Conservation (phyloP, 2,113 vertebrate species). For the Petaurus breviceps region DNA sequence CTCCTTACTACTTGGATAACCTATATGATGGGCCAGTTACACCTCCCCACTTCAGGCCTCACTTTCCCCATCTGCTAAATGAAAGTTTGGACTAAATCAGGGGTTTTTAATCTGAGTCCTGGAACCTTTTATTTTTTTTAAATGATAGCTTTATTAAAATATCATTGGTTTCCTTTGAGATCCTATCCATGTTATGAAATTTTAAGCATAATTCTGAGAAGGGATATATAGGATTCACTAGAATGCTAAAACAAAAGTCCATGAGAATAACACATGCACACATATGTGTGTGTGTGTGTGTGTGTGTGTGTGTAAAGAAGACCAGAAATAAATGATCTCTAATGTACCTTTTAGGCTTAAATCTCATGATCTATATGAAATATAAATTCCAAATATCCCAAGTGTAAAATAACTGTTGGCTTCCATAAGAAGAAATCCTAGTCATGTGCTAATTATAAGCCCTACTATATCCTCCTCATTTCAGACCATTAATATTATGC, state of each 20-base stretch:
- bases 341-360: neutral
- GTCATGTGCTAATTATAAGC: neutral
- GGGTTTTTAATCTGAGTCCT: neutral
- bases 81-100: neutral
- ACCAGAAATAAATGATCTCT: neutral
- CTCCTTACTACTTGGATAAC: neutral
- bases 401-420: neutral
- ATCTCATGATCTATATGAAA: neutral
- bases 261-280: neutral
- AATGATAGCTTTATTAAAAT: neutral
- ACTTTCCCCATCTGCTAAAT: neutral
- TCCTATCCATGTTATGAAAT: neutral
- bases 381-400: neutral
- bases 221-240: neutral
- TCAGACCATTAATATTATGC: neutral
- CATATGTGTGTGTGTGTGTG: too few relatives aligned
- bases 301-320: too few relatives aligned
- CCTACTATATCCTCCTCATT: neutral
- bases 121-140: neutral
- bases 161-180: neutral
- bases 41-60: neutral
- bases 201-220: neutral
- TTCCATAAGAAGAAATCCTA: neutral
- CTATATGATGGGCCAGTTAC: neutral
- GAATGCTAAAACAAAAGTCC: neutral